Percentiles rank a stretch among this genome's conserved stretches.
Conservation (phyloP, 2,113 vertebrate genomes). For the Hypanus sabinus region DNA sequence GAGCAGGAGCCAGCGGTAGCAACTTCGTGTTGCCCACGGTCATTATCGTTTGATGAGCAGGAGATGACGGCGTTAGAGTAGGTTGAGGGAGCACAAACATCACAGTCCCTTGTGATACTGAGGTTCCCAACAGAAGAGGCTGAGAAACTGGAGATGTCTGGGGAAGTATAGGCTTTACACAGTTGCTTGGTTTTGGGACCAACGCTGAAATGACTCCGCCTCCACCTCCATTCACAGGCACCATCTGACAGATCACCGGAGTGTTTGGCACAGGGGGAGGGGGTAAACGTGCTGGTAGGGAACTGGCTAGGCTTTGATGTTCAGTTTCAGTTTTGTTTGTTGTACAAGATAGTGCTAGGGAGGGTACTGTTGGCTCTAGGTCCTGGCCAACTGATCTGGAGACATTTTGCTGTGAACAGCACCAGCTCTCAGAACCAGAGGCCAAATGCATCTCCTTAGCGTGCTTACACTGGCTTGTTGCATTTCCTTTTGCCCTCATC, state of each 20-base stretch:
- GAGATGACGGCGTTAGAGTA: slow-evolving; percentile 52
- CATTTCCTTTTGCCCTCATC: not conserved
- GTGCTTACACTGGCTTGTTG: not conserved
- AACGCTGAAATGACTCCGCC: slow-evolving; percentile 71
- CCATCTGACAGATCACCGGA: slow-evolving; percentile 80
- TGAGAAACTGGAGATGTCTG: slow-evolving; percentile 56
- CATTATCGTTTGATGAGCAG: slow-evolving; percentile 58
- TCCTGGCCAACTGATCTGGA: slow-evolving; percentile 33
- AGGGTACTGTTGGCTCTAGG: slow-evolving; percentile 40
- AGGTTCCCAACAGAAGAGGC: slow-evolving; percentile 70
- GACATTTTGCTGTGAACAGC: not conserved
- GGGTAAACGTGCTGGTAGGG: slow-evolving; percentile 53
- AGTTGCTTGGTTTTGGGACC: slow-evolving; percentile 53
- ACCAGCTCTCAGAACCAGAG: not conserved
- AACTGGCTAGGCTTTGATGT: slow-evolving; percentile 50
- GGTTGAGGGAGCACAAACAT: slow-evolving; percentile 89
- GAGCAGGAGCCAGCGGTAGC: slow-evolving; percentile 85
- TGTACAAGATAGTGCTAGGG: slow-evolving; percentile 37
- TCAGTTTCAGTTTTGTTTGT: slow-evolving; percentile 54
- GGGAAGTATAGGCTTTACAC: slow-evolving; percentile 64
- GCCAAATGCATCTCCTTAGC: not conserved
- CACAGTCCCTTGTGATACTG: slow-evolving; percentile 76
- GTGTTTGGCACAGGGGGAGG: slow-evolving; percentile 58
- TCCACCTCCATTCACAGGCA: slow-evolving; percentile 69
- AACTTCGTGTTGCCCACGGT: slow-evolving; percentile 80